Percentiles rank a stretch among this genome's conserved stretches.
phyloP scores from a whole-genome alignment of 2,888 invertebrate species.

The Tortrix viridana region DNA sequence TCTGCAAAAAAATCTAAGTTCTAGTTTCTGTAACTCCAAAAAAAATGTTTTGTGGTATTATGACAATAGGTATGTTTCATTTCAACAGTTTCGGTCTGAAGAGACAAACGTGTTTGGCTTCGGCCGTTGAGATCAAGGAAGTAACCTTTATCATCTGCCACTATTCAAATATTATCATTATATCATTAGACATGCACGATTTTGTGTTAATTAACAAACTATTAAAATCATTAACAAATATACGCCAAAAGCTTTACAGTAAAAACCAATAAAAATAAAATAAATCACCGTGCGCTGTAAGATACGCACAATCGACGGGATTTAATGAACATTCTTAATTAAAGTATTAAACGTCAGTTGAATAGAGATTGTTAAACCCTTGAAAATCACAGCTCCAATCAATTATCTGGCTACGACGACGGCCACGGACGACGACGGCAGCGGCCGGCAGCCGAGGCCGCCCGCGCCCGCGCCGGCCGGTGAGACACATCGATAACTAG shows the following conservation, averaged over 20 bases:
- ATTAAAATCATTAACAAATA: slow-evolving; percentile 38
- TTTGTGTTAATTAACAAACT: slow-evolving; percentile 48
- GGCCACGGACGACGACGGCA: slow-evolving; percentile 1
- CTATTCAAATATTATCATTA: slow-evolving; percentile 72
- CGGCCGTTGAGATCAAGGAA: slow-evolving; percentile 61
- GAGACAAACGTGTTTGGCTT: slow-evolving; percentile 8
- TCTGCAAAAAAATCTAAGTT: no score
- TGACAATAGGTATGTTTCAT: no score
- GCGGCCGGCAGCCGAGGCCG: slow-evolving; percentile 10
- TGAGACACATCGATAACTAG: no score
- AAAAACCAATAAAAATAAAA: slow-evolving; percentile 34
- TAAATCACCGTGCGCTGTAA: slow-evolving; percentile 24
- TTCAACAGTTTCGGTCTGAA: not conserved
- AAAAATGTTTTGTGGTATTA: no score
- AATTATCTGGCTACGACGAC: not conserved
- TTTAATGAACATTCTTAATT: slow-evolving; percentile 2
- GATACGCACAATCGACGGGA: slow-evolving; percentile 10
- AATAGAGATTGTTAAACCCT: slow-evolving; percentile 14
- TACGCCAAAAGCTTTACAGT: slow-evolving; percentile 36
- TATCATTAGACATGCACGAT: slow-evolving; percentile 74
- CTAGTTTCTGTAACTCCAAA: no score
- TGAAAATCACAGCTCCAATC: slow-evolving; percentile 10
- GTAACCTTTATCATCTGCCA: slow-evolving; percentile 77
- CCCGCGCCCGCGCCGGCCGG: not conserved
- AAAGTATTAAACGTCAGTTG: slow-evolving; percentile 7